Percentiles rank a stretch among this genome's conserved stretches.
These are phyloP conservation scores for Acanthosepion pharaonis DNA, from an alignment of 2,888 invertebrate species.

Conservation along the genomic window DNA sequence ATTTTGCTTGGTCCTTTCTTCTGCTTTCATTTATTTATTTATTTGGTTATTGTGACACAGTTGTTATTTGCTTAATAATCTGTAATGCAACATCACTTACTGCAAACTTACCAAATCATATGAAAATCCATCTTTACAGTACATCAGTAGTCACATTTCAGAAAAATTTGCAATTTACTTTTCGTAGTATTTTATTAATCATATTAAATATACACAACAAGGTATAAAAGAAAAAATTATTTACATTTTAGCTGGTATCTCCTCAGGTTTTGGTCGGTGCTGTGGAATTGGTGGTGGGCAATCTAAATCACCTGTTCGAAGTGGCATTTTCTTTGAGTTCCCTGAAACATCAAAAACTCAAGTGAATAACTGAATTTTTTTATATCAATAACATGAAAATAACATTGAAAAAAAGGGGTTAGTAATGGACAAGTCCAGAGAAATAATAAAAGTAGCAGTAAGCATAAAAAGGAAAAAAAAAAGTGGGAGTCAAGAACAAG, in stretches of 20 bases:
- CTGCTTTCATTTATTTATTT: too few relatives aligned
- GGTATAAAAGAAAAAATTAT: neutral
- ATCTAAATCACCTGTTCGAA: constrained; percentile 72
- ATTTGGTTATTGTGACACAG: too few relatives aligned
- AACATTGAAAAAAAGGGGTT: neutral
- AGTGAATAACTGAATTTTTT: neutral
- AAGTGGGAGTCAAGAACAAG: neutral
- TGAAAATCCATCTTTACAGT: too few relatives aligned
- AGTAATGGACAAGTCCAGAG: neutral
- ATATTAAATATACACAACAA: neutral
- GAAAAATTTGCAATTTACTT: too few relatives aligned
- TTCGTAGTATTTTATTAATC: too few relatives aligned
- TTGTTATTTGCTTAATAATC: too few relatives aligned
- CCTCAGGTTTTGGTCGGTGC: constrained; percentile 49
- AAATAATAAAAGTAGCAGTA: neutral
- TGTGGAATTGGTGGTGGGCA: constrained; percentile 64
- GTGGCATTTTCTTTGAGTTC: constrained; percentile 57
- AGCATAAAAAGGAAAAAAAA: neutral
- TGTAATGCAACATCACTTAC: too few relatives aligned
- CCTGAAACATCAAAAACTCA: constrained; percentile 58
- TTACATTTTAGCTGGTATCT: constrained; percentile 47
- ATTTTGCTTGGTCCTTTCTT: too few relatives aligned
- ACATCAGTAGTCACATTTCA: too few relatives aligned
- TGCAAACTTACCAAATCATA: too few relatives aligned
- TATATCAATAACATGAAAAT: neutral